phyloP scores from a whole-genome alignment of 2,113 vertebrate species.

The Kryptolebias marmoratus region DNA sequence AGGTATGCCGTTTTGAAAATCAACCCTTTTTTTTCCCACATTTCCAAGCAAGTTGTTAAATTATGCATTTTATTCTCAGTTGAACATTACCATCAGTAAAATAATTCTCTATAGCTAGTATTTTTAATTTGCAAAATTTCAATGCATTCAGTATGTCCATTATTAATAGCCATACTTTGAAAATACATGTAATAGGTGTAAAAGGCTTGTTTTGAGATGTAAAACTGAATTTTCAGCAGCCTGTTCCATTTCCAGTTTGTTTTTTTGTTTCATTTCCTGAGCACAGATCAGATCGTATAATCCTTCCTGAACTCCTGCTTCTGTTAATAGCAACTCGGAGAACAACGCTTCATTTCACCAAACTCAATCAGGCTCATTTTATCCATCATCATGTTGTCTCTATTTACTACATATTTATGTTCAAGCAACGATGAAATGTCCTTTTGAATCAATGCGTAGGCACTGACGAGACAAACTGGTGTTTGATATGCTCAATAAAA shows the following conservation, averaged over 20 bases:
- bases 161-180: too few species aligned
- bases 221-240: not conserved
- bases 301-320: not conserved
- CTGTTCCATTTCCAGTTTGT: not conserved
- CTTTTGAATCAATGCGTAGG: not conserved
- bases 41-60: not conserved
- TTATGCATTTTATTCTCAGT: constrained; percentile 4
- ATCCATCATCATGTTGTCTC: not conserved
- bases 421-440: not conserved
- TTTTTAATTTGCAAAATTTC: not conserved
- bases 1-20: not conserved
- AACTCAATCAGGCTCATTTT: not conserved
- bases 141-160: not conserved
- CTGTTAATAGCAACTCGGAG: not conserved
- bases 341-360: not conserved
- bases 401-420: not conserved
- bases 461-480: not conserved
- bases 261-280: not conserved
- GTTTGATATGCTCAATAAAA: not conserved
- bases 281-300: not conserved
- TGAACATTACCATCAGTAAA: not conserved
- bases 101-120: not conserved
- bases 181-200: too few species aligned
- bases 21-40: not conserved
- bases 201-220: too few species aligned